Percentiles rank a stretch among this genome's conserved stretches.
These are phyloP conservation scores for Lycodopsis pacificus DNA, from an alignment of 2,797 vertebrate species.

Conservation along the genomic window DNA sequence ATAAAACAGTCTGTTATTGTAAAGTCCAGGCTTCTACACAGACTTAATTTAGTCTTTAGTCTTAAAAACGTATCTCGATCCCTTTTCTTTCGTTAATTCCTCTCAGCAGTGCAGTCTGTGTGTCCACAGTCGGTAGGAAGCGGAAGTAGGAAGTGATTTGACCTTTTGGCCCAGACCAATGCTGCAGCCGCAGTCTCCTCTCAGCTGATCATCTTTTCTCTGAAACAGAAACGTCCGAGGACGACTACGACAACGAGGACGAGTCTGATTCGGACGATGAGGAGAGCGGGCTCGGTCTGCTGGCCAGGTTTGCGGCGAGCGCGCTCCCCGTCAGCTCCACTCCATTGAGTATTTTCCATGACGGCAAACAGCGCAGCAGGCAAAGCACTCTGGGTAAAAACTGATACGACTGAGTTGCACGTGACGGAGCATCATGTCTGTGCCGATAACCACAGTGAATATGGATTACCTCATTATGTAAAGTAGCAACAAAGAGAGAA, in stretches of 20 bases:
- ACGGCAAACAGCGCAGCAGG: conserved; percentile 91
- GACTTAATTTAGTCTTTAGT: neutral
- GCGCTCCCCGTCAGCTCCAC: conserved; percentile 89
- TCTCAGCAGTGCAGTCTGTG: conserved; percentile 8
- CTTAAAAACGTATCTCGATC: neutral
- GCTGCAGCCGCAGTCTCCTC: conserved; percentile 6
- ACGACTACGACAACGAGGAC: conserved; percentile 85
- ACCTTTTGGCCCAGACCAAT: conserved; percentile 34
- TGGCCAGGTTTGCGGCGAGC: conserved; percentile 94
- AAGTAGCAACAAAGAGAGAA: neutral
- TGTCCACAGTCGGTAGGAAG: conserved; percentile 20
- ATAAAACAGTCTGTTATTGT: conserved; percentile 19
- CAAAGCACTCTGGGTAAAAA: conserved; percentile 91
- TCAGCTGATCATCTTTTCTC: conserved; percentile 55
- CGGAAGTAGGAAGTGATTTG: conserved; percentile 33
- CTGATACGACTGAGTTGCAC: neutral
- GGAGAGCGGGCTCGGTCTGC: conserved; percentile 94
- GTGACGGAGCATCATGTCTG: neutral
- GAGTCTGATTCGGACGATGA: conserved; percentile 82
- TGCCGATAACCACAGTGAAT: neutral
- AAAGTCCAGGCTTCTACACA: conserved; percentile 6
- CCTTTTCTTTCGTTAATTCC: neutral
- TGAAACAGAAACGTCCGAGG: conserved; percentile 83
- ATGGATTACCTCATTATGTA: conserved; percentile 1
- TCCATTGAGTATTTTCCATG: conserved; percentile 88